phyloP scores from a whole-genome alignment of 2,888 invertebrate species.

The Glaucopsyche alexis region DNA sequence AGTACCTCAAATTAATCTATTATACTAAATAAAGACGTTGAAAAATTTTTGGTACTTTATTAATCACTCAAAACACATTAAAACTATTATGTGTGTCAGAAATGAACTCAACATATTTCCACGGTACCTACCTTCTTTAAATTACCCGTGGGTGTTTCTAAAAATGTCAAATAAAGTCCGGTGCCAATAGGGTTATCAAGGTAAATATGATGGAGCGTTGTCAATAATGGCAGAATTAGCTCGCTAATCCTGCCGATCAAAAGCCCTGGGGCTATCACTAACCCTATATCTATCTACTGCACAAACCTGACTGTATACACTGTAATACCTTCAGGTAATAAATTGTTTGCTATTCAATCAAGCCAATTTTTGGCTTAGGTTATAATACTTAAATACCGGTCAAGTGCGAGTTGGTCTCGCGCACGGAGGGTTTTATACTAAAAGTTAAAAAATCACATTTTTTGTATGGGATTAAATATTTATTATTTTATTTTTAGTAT shows the following conservation, averaged over 20 bases:
- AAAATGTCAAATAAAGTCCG: neutral
- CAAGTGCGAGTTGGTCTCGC: too few species aligned
- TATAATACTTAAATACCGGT: neutral
- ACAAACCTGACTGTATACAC: neutral
- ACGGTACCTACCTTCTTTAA: neutral
- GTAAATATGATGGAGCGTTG: slow-evolving; percentile 8
- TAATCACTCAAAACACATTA: too few species aligned
- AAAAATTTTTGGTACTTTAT: too few species aligned
- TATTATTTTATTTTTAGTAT: too few species aligned
- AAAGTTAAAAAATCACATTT: too few species aligned
- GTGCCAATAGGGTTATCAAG: neutral
- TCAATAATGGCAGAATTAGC: slow-evolving; percentile 1
- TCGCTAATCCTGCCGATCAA: neutral
- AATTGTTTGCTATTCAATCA: neutral
- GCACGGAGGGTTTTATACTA: too few species aligned
- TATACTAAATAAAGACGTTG: neutral
- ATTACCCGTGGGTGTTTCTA: neutral
- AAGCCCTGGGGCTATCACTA: neutral
- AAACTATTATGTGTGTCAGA: too few species aligned
- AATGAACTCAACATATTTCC: neutral
- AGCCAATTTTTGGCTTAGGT: neutral
- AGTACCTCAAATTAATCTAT: neutral
- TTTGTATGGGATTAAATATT: too few species aligned
- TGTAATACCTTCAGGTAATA: neutral
- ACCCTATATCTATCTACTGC: neutral